Conservation (phyloP, 1,140 invertebrate genomes). For the Heterodera schachtii region DNA sequence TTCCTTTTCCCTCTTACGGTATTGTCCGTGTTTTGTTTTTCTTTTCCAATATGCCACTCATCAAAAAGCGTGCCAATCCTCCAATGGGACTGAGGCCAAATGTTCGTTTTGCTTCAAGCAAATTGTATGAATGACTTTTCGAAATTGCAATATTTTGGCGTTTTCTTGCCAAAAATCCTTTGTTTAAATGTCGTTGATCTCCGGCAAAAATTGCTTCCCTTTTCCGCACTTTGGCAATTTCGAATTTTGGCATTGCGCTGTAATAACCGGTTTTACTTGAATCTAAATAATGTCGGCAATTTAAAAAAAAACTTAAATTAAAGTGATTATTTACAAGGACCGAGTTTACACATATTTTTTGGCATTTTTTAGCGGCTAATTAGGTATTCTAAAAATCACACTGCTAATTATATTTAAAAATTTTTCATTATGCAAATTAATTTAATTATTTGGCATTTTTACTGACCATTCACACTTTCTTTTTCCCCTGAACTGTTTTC, state of each 20-base stretch:
- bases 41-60: conserved; percentile 16
- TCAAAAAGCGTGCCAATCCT: conserved; percentile 32
- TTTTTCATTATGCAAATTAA: no score
- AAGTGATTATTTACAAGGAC: no score
- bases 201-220: background rate
- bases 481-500: background rate
- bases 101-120: conserved; percentile 28
- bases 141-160: conserved; percentile 10
- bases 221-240: background rate
- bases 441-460: background rate
- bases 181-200: background rate
- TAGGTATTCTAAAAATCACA: no score
- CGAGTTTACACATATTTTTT: no score
- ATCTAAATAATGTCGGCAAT: background rate
- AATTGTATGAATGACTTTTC: conserved; percentile 13
- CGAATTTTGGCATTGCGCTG: background rate
- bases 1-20: conserved; percentile 26
- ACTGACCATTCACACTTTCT: background rate
- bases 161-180: background rate
- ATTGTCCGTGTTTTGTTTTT: conserved; percentile 32
- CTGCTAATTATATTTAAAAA: no score
- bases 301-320: no score
- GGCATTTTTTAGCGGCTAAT: no score
- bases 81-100: conserved; percentile 31
- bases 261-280: background rate